Base-by-base conservation (phyloP, 2,797 vertebrate genomes). In the Octomys mimax region DNA sequence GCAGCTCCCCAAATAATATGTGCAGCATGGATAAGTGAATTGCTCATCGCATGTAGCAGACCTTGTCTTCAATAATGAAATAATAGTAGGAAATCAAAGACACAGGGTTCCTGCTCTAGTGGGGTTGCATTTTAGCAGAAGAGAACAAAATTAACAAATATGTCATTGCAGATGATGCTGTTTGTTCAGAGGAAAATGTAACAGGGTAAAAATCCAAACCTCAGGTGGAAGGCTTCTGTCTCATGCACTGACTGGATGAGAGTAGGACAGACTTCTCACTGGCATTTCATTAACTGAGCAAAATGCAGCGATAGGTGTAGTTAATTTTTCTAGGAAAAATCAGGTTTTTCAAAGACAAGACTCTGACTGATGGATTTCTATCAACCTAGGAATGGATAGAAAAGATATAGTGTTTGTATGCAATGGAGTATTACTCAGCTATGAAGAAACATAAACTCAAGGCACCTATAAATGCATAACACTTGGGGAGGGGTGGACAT, bases 221-320 rank as follows among this genome's bases (percentile, higher is more conserved):
- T 68, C 54, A 83, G 39, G 68, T 14, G 82, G 12, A 92, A 62
- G 46, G 39, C 2, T 93, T 22, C 68, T 82, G 10, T 78, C 93
- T 36, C 46, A 24, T 33, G 1, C 33, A 36, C 16, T 84, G 49
- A 71, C 14, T 68, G 61, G 42, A 28, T 42, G 52, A 71, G 22
- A 94, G 11, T 83, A 88, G 31, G 6, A 89, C 95, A 94, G 33
- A 21, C 13, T 11, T 89, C 79, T 95, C 42, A 49, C 81, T 89
- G 93, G 92, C 71, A 86, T 81, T 89, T 87, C 49, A 79, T 57
- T 71, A 18, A 61, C 62, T 83, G 49, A 95, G 81, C 59, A 77
- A 52, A 42, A 46, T 61, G 62, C 10, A 46, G n/a, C 31, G n/a
- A 19, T 77, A 87, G 36, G 70, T 33, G 71, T 33, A 42, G 36